phyloP scores from a whole-genome alignment of 2,888 invertebrate genomes.

The Aromia moschata region DNA sequence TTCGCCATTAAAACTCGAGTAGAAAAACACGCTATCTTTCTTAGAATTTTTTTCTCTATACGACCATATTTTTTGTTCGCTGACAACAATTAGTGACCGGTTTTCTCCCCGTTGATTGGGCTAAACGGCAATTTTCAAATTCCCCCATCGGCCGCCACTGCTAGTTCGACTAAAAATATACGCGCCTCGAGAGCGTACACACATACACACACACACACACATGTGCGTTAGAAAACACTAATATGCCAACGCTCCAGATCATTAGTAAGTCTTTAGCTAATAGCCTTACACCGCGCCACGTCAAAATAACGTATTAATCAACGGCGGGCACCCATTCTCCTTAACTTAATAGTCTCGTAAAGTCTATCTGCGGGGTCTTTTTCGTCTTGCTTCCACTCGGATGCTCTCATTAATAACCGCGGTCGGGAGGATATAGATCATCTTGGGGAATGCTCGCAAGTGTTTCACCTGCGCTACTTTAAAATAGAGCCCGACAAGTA shows the following conservation, averaged over 20 bases:
- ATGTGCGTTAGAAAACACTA: constrained; percentile 51
- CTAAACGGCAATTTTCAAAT: too few relatives aligned
- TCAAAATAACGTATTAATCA: constrained; percentile 65
- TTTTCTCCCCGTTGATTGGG: too few relatives aligned
- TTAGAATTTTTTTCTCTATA: too few relatives aligned
- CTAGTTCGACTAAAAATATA: background rate
- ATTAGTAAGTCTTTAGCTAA: constrained; percentile 60
- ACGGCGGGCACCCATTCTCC: constrained; percentile 31
- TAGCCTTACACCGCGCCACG: constrained; percentile 61
- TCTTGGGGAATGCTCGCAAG: too few relatives aligned
- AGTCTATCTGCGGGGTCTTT: constrained; percentile 7
- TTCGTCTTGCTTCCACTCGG: constrained; percentile 7
- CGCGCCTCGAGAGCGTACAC: too few relatives aligned
- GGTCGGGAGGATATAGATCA: background rate
- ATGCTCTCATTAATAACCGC: constrained; percentile 15
- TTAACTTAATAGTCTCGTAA: constrained; percentile 23
- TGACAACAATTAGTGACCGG: too few relatives aligned
- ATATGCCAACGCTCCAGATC: constrained; percentile 57
- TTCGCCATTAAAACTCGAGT: too few relatives aligned
- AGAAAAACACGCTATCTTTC: too few relatives aligned
- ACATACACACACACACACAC: too few relatives aligned
- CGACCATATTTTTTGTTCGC: too few relatives aligned
- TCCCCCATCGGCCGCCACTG: background rate
- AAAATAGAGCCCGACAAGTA: too few relatives aligned
- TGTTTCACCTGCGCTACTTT: too few relatives aligned